Evolutionary conservation across 2,113 vertebrate species (phyloP).

Genomic region (Malurus elegans): DNA sequence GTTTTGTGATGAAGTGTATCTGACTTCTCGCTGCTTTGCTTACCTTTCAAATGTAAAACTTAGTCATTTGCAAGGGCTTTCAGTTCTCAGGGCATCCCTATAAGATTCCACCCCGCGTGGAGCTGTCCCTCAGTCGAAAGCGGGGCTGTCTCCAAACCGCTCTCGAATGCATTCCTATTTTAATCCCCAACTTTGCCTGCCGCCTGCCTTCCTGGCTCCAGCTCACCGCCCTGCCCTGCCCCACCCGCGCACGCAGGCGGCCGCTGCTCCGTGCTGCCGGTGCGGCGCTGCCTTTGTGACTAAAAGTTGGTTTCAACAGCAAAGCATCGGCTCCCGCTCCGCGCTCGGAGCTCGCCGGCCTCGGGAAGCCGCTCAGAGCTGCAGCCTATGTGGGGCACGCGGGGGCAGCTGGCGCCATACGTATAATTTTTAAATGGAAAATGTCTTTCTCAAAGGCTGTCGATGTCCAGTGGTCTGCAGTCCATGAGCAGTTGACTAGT

Average conservation of each 20-base stretch:
- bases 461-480: conserved; percentile 64
- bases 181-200: conserved; percentile 30
- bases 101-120: not conserved
- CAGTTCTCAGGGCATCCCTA: conserved; percentile 16
- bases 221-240: conserved; percentile 3
- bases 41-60: conserved; percentile 64
- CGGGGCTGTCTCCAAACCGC: conserved; percentile 2
- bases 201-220: conserved; percentile 52
- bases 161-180: conserved; percentile 35
- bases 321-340: not conserved
- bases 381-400: not conserved
- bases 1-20: conserved; percentile 47
- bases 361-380: not conserved
- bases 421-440: conserved; percentile 64
- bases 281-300: not conserved
- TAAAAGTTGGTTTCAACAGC: not conserved
- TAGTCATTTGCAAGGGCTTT: conserved; percentile 37
- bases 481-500: conserved; percentile 59
- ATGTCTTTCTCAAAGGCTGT: conserved; percentile 69
- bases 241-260: conserved; percentile 30
- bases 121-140: not conserved
- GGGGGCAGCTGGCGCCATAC: conserved; percentile 6
- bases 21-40: conserved; percentile 49
- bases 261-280: not conserved
- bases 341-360: not conserved